Conservation (phyloP, 2,888 invertebrate genomes). For the Meta bourneti region DNA sequence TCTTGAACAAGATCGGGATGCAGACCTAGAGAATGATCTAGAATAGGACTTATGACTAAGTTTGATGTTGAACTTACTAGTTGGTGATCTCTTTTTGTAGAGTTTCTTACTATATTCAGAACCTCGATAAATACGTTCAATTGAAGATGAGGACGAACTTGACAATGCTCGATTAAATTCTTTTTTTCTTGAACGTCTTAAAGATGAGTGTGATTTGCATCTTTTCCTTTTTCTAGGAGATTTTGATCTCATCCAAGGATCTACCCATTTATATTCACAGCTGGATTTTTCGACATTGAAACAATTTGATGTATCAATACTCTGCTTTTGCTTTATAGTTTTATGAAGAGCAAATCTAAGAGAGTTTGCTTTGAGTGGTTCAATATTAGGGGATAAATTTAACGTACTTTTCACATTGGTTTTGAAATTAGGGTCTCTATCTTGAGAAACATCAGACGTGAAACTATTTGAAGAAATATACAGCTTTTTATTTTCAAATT, state of each 20-base stretch:
- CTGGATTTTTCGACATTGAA: not conserved
- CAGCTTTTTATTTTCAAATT: constrained; percentile 10
- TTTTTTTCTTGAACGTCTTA: constrained; percentile 9
- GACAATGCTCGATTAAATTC: not conserved
- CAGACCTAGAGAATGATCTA: not conserved
- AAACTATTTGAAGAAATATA: not conserved
- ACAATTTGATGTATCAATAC: not conserved
- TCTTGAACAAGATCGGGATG: not conserved
- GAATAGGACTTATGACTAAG: not conserved
- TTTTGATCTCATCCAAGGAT: constrained; percentile 61
- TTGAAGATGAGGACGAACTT: constrained; percentile 20
- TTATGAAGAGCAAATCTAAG: no score
- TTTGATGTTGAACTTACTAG: not conserved
- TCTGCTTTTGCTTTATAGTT: not conserved
- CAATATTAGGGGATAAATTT: not conserved
- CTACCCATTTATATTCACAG: constrained; percentile 36
- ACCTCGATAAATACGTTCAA: constrained; percentile 6
- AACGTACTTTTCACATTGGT: not conserved
- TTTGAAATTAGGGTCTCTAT: not conserved
- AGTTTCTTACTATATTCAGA: not conserved
- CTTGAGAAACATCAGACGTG: not conserved
- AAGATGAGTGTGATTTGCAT: not conserved
- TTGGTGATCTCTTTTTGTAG: constrained; percentile 2
- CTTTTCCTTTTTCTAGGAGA: constrained; percentile 18
- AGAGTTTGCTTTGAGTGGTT: not conserved